Evolutionary conservation across 2,113 vertebrate genomes (phyloP), one percentile per base, ranked within the genome.

Genomic region (Bos indicus): DNA sequence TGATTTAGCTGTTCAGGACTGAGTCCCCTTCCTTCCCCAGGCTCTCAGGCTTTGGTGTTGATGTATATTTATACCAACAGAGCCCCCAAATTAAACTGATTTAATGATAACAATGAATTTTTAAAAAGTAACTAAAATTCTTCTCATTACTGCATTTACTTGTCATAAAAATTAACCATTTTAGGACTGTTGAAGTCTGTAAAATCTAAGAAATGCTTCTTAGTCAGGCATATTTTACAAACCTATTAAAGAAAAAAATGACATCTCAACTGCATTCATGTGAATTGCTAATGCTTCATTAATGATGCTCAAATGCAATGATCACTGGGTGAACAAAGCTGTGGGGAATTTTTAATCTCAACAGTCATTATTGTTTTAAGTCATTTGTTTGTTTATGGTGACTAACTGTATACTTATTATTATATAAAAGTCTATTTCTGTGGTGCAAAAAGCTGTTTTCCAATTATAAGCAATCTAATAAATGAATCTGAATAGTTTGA

Each of bases 371-470:
- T 28, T 89, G 36, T 97, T 96, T 92, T 93, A 91, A 86, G 21
- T 78, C 87, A 93, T 94, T 14, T 90, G n/a, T 97, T 83, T 96
- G 46, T 92, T 97, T 97, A 96, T 74, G 26, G 36, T 15, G 19
- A 93, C 90, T 97, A 98, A 96, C 89, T 97, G 64, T 56, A 95
- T 60, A 56, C 57, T 95, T 93, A 96, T 89, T 97, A 93, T 40
- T 78, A 93, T 28, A 97, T 88, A 56, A 78, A 78, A 95, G 60
- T 91, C 96, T 86, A 74, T 84, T 96, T 92, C 36, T 95, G 14
- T 54, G 57, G 46, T 82, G 40, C 60, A 95, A 97, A 98, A 80
- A 95, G 62, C 17, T 78, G 43, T 94, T 97, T 94, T 96, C 23
- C 23, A 43, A 96, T 94, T 98, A 60, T 16, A 85, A 96, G 67